phyloP scores from a whole-genome alignment of 2,888 invertebrate species.

The Dolichomitus sp. region DNA sequence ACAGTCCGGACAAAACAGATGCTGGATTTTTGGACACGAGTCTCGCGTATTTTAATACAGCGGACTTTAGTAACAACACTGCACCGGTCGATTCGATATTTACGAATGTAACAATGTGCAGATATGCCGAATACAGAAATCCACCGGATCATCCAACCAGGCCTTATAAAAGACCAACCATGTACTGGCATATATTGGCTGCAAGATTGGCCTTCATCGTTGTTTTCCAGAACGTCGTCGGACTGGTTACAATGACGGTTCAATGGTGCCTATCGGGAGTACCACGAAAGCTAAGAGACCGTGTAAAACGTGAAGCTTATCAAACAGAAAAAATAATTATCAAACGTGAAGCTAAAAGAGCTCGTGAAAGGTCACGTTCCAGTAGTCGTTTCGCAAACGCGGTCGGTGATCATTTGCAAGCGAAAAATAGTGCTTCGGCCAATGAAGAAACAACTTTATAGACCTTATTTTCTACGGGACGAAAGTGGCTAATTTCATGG shows the following conservation, averaged over 20 bases:
- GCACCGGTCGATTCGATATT: constrained; percentile 80
- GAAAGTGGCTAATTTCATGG: not conserved
- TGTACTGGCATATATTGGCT: constrained; percentile 97
- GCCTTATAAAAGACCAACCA: constrained; percentile 90
- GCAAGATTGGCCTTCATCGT: constrained; percentile 96
- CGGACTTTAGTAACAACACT: constrained; percentile 87
- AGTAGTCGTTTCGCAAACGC: constrained; percentile 64
- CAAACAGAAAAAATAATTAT: constrained; percentile 92
- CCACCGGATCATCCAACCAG: constrained; percentile 88
- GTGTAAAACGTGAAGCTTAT: constrained; percentile 91
- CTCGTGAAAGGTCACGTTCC: constrained; percentile 77
- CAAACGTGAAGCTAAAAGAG: constrained; percentile 89
- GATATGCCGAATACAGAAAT: constrained; percentile 95
- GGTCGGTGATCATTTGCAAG: constrained; percentile 69
- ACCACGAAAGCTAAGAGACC: constrained; percentile 90
- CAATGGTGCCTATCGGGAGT: constrained; percentile 94
- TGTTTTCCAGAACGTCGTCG: constrained; percentile 91
- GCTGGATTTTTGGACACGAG: constrained; percentile 90
- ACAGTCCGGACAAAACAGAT: constrained; percentile 87
- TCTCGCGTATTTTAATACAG: constrained; percentile 90
- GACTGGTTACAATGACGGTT: constrained; percentile 90
- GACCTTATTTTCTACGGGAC: not conserved
- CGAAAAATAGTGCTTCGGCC: constrained; percentile 48
- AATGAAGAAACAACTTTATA: constrained; percentile 45
- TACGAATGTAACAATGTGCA: constrained; percentile 78